phyloP scores from a whole-genome alignment of 1,140 invertebrate genomes.

The Brachionus rotundiformis region DNA sequence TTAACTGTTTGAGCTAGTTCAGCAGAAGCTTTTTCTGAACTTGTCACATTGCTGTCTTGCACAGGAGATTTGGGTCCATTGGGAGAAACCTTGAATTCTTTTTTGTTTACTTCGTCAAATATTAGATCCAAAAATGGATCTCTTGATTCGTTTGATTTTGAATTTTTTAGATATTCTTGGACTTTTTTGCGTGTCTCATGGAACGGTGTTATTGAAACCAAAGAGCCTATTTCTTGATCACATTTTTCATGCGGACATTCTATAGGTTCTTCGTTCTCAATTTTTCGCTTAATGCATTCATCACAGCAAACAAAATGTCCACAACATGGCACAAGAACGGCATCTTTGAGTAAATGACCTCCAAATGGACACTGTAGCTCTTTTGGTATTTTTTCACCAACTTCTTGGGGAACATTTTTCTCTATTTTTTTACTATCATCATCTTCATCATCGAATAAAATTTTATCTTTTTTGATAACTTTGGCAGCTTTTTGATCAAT shows the following conservation, averaged over 20 bases:
- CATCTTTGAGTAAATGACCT: constrained; percentile 41
- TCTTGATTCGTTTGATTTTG: not conserved
- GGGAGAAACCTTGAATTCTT: not conserved
- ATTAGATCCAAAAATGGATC: constrained; percentile 45
- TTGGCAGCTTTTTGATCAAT: constrained; percentile 10
- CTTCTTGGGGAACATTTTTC: not conserved
- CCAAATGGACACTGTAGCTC: constrained; percentile 45
- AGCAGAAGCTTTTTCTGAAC: not conserved
- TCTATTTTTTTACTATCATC: not conserved
- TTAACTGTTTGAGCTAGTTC: not conserved
- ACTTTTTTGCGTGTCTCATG: constrained; percentile 43
- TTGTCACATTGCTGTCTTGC: constrained; percentile 44
- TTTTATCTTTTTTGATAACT: constrained; percentile 48
- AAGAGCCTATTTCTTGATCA: constrained; percentile 37
- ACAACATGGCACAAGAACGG: constrained; percentile 47
- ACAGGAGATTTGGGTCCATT: constrained; percentile 30
- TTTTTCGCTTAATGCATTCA: constrained; percentile 39
- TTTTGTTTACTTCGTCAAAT: constrained; percentile 31
- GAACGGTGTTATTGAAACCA: not conserved
- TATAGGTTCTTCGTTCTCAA: constrained; percentile 16
- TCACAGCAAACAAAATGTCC: constrained; percentile 50
- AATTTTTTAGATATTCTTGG: constrained; percentile 23
- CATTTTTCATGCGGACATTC: constrained; percentile 38
- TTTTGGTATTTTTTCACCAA: not conserved
- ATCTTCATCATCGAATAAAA: constrained; percentile 47